Base-by-base conservation (phyloP, 2,888 invertebrate species). In the Malacosoma neustria region DNA sequence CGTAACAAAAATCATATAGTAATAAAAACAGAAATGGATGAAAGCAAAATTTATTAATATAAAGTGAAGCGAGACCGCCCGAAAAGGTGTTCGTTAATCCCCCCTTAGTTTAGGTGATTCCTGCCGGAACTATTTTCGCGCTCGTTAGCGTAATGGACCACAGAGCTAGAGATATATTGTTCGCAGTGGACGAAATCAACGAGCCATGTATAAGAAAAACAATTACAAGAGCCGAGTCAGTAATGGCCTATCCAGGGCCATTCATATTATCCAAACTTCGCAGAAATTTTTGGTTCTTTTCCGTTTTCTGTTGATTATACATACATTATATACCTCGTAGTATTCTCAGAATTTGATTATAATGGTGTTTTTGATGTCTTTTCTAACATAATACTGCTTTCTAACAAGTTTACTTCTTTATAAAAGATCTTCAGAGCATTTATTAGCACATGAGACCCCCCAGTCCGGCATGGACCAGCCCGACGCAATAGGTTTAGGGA, bases 91-190 rank as follows among this genome's bases (percentile, higher is more conserved):
- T 49, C 50, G 57, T 56, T 58, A 62, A 59, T 63, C 61, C 45
- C 47, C 48, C 49, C 53, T 49, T 56, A 57, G 51, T 46, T 50
- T 41, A 48, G 53, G 54, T 58, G 67, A 72, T 72, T 70, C 66
- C 67, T 65, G 66, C 59, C 61, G 67, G 67, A 73, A 69, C 71
- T 71, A 72, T 72, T 72, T 61, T 54, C 55, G 48, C 55, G 56
- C 63, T 75, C 75, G 75, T 76, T 77, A 76, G 64, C 63, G 67
- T 72, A 79, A 76, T 74, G 71, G 72, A 62, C 57, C 65, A 52
- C 64, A 54, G 60, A 57, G 63, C 60, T 53, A 57, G 61, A 74
- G 74, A 76, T 72, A 74, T 77, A 77, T 72, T 65, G 66, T 65
- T 58, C 51, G 55, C 51, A 54, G 61, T 63, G 65, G 64, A 63